These are phyloP conservation scores for Astropecten irregularis DNA, from an alignment of 53 echinoderm and acorn worm species.

Conservation along the genomic window DNA sequence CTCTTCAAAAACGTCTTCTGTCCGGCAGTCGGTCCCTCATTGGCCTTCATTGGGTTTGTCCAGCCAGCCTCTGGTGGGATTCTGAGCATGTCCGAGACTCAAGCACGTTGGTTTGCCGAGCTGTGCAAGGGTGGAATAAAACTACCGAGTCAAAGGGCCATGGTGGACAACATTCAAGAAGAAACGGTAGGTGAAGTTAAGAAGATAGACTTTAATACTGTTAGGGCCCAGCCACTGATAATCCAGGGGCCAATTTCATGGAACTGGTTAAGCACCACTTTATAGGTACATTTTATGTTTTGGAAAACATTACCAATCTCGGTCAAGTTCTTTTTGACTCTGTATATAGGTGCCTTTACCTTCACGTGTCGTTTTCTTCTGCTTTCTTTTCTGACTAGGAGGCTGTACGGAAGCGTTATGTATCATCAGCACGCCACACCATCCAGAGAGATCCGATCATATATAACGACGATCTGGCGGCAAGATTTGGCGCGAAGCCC, in stretches of 20 bases:
- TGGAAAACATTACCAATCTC: too few species aligned
- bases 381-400: conserved; percentile 49
- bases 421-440: conserved; percentile 81
- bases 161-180: background rate
- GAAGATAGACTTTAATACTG: background rate
- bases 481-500: conserved; percentile 77
- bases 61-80: conserved; percentile 95
- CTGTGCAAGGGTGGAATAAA: conserved; percentile 70
- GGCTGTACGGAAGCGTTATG: conserved; percentile 52
- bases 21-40: conserved; percentile 68
- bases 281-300: too few species aligned
- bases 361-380: too few species aligned
- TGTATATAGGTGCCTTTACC: too few species aligned
- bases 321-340: too few species aligned
- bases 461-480: conserved; percentile 75
- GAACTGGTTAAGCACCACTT: too few species aligned
- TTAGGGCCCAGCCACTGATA: too few species aligned
- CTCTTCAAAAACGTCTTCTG: conserved; percentile 93
- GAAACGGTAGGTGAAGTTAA: background rate
- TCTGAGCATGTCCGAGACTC: conserved; percentile 88
- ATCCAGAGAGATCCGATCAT: conserved; percentile 88
- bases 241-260: too few species aligned
- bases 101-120: conserved; percentile 91
- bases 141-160: conserved; percentile 60
- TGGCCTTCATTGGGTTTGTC: conserved; percentile 92